A percentile compares a stretch with the other conserved stretches of the same genome.
Evolutionary conservation across 2,113 vertebrate species (phyloP).

Genomic region (Buteo buteo): DNA sequence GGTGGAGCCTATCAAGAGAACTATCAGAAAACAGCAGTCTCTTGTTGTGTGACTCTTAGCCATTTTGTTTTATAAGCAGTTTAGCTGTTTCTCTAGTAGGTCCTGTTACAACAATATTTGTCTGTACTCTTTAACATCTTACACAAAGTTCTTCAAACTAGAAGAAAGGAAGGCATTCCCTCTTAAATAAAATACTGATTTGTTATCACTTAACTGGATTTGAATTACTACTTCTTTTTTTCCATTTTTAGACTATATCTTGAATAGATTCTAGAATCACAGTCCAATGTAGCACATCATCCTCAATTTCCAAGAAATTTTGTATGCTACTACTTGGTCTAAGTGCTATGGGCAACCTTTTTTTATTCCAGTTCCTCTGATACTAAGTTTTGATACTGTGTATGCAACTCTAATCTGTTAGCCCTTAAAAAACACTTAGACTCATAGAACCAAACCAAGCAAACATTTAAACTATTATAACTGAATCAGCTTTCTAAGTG

Average conservation of each 20-base stretch:
- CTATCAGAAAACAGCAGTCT: not conserved
- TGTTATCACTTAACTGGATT: not conserved
- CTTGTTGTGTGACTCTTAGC: not conserved
- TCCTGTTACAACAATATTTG: not conserved
- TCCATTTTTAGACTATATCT: not conserved
- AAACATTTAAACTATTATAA: not conserved
- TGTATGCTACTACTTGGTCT: not conserved
- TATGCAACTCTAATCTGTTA: not conserved
- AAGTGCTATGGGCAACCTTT: not conserved
- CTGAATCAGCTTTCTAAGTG: not conserved
- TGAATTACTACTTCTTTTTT: not conserved
- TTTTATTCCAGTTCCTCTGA: not conserved
- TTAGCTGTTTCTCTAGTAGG: not conserved
- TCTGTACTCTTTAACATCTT: not conserved
- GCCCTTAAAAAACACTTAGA: not conserved
- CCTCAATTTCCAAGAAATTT: not conserved
- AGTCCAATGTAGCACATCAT: not conserved
- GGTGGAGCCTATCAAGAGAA: not conserved
- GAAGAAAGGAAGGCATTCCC: not conserved
- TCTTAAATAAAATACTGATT: not conserved
- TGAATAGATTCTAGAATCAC: not conserved
- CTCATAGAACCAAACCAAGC: not conserved
- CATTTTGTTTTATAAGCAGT: not conserved
- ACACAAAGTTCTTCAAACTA: not conserved
- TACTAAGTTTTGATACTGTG: not conserved